A percentile compares a stretch with the other conserved stretches of the same genome.
These are phyloP conservation scores for Melopsittacus undulatus DNA, from an alignment of 2,797 vertebrate species.

Conservation along the genomic window DNA sequence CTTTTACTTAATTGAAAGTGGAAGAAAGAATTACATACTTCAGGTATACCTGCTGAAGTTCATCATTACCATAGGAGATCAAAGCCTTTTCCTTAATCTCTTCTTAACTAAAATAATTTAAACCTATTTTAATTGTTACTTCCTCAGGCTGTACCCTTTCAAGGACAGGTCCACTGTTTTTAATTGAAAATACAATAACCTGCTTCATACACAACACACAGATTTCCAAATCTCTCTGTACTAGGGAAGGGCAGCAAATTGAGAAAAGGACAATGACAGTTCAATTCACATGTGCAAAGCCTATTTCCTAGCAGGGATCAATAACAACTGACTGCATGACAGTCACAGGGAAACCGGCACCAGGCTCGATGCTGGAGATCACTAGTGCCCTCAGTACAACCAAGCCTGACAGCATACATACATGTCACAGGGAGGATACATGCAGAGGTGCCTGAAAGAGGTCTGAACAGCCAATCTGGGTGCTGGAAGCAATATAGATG, in stretches of 20 bases:
- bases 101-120: conserved; percentile 48
- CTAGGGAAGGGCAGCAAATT: conserved; percentile 24
- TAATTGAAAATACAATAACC: conserved; percentile 17
- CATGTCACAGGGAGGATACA: background rate
- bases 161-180: conserved; percentile 22
- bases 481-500: background rate
- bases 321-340: background rate
- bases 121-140: conserved; percentile 24
- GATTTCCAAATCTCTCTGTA: conserved; percentile 28
- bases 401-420: background rate
- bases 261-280: conserved; percentile 15
- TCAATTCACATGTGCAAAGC: conserved; percentile 13
- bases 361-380: conserved; percentile 24
- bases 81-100: conserved; percentile 10
- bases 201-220: conserved; percentile 20
- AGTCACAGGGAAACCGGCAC: background rate
- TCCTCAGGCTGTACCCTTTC: conserved; percentile 32
- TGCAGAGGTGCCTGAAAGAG: background rate
- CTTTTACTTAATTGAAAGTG: background rate
- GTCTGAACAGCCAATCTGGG: background rate
- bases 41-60: background rate
- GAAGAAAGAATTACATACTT: background rate
- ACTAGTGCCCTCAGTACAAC: background rate
- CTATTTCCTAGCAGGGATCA: conserved; percentile 24
- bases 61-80: background rate